phyloP scores from a whole-genome alignment of 1,140 invertebrate genomes.

The Hetaerina americana region DNA sequence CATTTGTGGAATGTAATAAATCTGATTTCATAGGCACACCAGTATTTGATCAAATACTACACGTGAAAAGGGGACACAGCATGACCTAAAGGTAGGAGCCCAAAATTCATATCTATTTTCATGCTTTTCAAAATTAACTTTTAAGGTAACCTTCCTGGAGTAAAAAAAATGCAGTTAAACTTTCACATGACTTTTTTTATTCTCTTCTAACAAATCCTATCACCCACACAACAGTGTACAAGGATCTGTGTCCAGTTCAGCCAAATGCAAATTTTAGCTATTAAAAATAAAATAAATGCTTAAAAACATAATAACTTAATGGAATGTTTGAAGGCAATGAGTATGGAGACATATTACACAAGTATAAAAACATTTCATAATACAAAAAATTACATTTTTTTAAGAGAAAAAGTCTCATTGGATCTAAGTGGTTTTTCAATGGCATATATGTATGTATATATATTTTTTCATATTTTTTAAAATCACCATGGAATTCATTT shows the following conservation, averaged over 20 bases:
- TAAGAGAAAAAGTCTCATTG: background rate
- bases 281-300: background rate
- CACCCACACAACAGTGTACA: background rate
- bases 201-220: background rate
- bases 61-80: too few relatives aligned
- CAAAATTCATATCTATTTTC: too few relatives aligned
- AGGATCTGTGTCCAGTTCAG: background rate
- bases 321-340: background rate
- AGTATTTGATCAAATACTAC: too few relatives aligned
- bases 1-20: too few relatives aligned
- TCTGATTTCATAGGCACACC: too few relatives aligned
- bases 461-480: background rate
- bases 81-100: too few relatives aligned
- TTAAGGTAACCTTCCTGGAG: too few relatives aligned
- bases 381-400: background rate
- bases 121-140: too few relatives aligned
- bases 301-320: background rate
- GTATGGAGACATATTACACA: background rate
- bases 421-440: background rate
- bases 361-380: background rate
- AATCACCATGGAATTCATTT: background rate
- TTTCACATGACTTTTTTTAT: background rate
- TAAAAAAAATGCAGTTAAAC: too few relatives aligned
- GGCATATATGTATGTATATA: too few relatives aligned
- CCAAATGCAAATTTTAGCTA: background rate